Percentiles rank a stretch among this genome's conserved stretches.
Evolutionary conservation across 2,797 vertebrate genomes (phyloP).

Genomic region (Pogonophryne albipinna): DNA sequence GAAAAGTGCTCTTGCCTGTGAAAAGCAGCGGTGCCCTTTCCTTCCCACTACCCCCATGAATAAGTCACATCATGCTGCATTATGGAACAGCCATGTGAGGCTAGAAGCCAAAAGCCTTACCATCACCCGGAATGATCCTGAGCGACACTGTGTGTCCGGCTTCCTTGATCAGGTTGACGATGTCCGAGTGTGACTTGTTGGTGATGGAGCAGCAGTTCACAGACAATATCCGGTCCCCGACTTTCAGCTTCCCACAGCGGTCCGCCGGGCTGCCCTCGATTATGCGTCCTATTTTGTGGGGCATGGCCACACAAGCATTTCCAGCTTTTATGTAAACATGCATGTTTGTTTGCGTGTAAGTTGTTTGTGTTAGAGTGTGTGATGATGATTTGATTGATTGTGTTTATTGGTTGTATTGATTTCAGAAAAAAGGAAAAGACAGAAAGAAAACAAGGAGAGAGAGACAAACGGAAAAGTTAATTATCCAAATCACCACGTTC

Average conservation of each 20-base stretch:
- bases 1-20: conserved; percentile 55
- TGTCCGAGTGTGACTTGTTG: conserved; percentile 99
- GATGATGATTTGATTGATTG: conserved; percentile 57
- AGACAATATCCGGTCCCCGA: conserved; percentile 97
- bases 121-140: conserved; percentile 99
- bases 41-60: conserved; percentile 69
- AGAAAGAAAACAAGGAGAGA: conserved; percentile 58
- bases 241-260: conserved; percentile 99
- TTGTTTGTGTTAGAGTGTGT: conserved; percentile 13
- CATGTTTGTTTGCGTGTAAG: conserved; percentile 55
- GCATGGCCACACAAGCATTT: conserved; percentile 99
- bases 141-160: conserved; percentile 98
- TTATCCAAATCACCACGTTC: conserved; percentile 87
- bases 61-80: conserved; percentile 71
- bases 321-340: conserved; percentile 89
- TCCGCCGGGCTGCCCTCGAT: conserved; percentile 99
- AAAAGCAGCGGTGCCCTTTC: conserved; percentile 64
- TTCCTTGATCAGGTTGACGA: conserved; percentile 99
- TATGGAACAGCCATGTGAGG: conserved; percentile 58
- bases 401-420: conserved; percentile 64
- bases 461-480: conserved; percentile 87
- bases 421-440: conserved; percentile 28
- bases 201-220: conserved; percentile 99
- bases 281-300: conserved; percentile 99
- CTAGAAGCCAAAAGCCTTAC: conserved; percentile 77